These are phyloP conservation scores for Nephila pilipes DNA, from an alignment of 1,140 invertebrate genomes.

Conservation along the genomic window DNA sequence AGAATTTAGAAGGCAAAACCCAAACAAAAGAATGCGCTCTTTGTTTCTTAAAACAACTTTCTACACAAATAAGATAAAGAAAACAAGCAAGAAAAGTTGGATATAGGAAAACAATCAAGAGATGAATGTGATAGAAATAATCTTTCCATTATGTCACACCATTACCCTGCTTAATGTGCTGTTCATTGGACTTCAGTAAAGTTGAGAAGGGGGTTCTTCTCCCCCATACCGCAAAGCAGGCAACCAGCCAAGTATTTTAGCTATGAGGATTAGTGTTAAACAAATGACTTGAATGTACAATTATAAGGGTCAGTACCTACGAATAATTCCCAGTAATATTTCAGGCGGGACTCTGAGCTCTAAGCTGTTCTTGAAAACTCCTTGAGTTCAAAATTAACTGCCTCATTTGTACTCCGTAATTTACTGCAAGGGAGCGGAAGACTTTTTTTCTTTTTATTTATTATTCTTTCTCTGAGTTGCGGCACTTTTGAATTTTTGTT, in stretches of 20 bases:
- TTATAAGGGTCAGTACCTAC: conserved; percentile 77
- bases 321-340: conserved; percentile 75
- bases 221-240: conserved; percentile 66
- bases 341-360: conserved; percentile 45
- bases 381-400: conserved; percentile 75
- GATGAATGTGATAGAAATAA: conserved; percentile 77
- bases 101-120: conserved; percentile 77
- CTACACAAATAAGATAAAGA: conserved; percentile 63
- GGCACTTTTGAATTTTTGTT: conserved; percentile 54
- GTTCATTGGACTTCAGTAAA: conserved; percentile 64
- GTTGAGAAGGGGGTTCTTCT: neutral
- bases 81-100: conserved; percentile 70
- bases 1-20: conserved; percentile 46
- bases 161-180: conserved; percentile 71
- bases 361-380: conserved; percentile 71
- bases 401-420: conserved; percentile 73
- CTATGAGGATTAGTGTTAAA: conserved; percentile 74
- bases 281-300: conserved; percentile 77
- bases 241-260: conserved; percentile 72
- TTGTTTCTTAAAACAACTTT: conserved; percentile 74
- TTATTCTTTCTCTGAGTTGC: conserved; percentile 44
- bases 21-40: conserved; percentile 64
- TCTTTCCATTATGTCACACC: conserved; percentile 75
- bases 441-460: conserved; percentile 1
- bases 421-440: conserved; percentile 58